Conservation (phyloP, 2,113 vertebrate genomes). For the Alligator sinensis region DNA sequence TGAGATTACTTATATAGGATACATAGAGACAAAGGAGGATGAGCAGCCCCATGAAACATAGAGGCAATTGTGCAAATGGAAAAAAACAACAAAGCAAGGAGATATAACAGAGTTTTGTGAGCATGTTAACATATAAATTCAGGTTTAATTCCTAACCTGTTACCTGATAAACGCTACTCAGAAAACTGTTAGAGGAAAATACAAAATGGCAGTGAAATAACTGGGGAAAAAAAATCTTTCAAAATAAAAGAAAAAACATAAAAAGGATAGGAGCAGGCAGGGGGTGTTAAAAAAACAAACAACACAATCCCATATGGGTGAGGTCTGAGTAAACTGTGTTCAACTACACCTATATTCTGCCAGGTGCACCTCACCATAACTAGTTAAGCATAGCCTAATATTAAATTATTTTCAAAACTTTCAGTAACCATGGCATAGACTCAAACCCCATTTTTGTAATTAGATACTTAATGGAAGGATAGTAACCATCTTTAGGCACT, state of each 20-base stretch:
- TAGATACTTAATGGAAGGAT: too few relatives aligned
- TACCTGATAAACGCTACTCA: not conserved
- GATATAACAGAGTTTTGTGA: not conserved
- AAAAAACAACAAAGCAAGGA: not conserved
- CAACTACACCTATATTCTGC: not conserved
- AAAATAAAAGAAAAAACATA: not conserved
- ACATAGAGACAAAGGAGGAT: constrained; percentile 22
- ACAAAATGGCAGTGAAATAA: not conserved
- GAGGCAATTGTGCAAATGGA: not conserved
- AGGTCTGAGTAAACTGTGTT: not conserved
- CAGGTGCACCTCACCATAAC: not conserved
- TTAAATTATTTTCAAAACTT: constrained; percentile 36
- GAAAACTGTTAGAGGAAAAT: not conserved
- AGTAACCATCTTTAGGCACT: not conserved
- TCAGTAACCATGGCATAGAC: not conserved
- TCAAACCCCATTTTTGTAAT: not conserved
- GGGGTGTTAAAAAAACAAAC: not conserved
- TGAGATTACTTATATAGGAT: constrained; percentile 60
- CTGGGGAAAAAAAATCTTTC: not conserved
- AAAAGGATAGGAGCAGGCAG: not conserved
- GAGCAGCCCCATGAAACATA: constrained; percentile 28
- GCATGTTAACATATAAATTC: not conserved
- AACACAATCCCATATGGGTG: not conserved
- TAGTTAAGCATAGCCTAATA: not conserved
- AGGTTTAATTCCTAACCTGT: not conserved